Evolutionary conservation across 2,113 vertebrate genomes (phyloP), one percentile per base, ranked within the genome.

Genomic region (Dromas ardeola): DNA sequence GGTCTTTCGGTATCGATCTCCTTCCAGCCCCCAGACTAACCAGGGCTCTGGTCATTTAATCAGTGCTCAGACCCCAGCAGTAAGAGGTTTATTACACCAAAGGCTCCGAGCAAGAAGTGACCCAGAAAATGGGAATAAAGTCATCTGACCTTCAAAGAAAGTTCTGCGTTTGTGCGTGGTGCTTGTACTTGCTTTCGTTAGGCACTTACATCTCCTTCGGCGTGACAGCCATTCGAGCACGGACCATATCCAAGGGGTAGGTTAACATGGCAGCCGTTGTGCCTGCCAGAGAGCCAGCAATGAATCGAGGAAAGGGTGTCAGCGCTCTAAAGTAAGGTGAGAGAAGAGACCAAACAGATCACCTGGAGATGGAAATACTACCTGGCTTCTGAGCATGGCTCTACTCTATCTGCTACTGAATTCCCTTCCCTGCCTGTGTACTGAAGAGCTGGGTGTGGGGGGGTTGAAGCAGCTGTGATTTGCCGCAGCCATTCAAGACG

Each of bases 201-300:
- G 66, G 88, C 59, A 97, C 99, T 99, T 98, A 99, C 99, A 99
- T 99, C 96, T 99, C 99, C 97, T 99, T 99, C 14, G 99, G 99
- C 0, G 99, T 99, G 86, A 99, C 99, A 3, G 99, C 99, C 99
- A 99, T 99, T 87, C 99, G 98, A 1, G 99, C 99, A n/a, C 99
- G 98, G 76, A 99, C 99, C 98, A 99, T 98, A 97, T 99, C 99
- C 97, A 99, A 98, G 4, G 99, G 99, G 96, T 99, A 99, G 18
- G 99, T 99, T 87, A 99, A 59, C 86, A 98, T 99, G 80, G 99
- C 96, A 1, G 99, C 99, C 0, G 99, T 99, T 16, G 97, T 99
- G 65, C 99, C 99, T 2, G 99, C 99, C 95, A 99, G 96, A 2
- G 99, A 98, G 6, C 99, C 99, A 0, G 99, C 99, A 14, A 99